These are phyloP conservation scores for Ivindomyrus marchei DNA, from an alignment of 2,113 vertebrate genomes.

Conservation along the genomic window DNA sequence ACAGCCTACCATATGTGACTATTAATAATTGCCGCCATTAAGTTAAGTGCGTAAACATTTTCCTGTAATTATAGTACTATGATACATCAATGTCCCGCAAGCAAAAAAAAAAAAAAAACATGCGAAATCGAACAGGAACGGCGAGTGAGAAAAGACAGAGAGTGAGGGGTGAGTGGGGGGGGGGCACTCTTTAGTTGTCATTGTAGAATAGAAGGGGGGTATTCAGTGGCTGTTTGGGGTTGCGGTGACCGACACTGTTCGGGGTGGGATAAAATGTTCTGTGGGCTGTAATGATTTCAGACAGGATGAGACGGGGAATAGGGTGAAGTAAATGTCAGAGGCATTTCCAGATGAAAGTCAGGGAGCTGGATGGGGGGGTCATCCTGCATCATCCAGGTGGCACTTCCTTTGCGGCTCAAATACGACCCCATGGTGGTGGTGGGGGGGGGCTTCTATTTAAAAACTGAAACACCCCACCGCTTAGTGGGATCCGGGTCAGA, in stretches of 20 bases:
- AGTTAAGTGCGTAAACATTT: neutral
- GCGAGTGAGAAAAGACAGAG: neutral
- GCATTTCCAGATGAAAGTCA: constrained; percentile 63
- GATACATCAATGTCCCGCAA: neutral
- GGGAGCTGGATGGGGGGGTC: neutral
- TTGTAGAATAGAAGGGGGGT: neutral
- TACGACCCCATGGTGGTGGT: too few relatives aligned
- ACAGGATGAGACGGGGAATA: constrained; percentile 15
- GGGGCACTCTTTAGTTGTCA: neutral
- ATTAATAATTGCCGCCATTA: neutral
- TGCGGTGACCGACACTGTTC: neutral
- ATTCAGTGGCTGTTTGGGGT: neutral
- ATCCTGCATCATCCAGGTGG: too few relatives aligned
- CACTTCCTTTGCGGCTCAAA: too few relatives aligned
- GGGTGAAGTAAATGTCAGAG: constrained; percentile 58
- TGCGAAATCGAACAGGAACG: neutral
- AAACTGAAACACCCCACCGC: too few relatives aligned
- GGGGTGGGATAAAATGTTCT: neutral
- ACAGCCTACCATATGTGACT: neutral
- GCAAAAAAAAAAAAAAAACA: neutral
- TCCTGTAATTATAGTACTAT: neutral
- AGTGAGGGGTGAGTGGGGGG: neutral
- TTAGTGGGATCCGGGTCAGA: neutral
- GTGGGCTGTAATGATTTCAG: neutral
- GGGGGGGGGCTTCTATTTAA: constrained; percentile 5